Evolutionary conservation across 2,888 invertebrate species (phyloP), one percentile per base, ranked within the genome.

Genomic region (Plusia festucae): DNA sequence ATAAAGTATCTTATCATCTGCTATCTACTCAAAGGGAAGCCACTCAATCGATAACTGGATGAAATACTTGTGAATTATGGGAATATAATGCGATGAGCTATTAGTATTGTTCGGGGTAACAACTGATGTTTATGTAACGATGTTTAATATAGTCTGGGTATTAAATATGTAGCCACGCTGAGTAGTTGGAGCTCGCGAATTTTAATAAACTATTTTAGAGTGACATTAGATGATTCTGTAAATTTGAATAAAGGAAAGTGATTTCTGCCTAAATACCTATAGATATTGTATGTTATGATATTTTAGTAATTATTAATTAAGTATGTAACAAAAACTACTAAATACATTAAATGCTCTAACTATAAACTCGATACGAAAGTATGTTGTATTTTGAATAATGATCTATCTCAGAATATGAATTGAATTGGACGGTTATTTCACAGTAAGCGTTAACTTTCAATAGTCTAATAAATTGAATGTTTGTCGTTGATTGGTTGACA

Each of bases 1-100:
- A 92, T 93, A 92, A 87, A 86, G 86, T 92, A 91, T 92, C 90
- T 92, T 91, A 93, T 93, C 93, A 85, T 78, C 61, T 78, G 82
- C 79, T 92, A 92, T 91, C 92, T 79, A 68, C 67, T 60, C 67
- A 74, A 80, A 85, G 85, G 88, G 89, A 90, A 88, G 88, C 86
- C 87, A 68, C 67, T 85, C 81, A 85, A 93, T 93, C 91, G 88
- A 93, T 92, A 89, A 78, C 64, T 76, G 69, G 79, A 79, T 82
- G 76, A 78, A 81, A 78, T 73, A 63, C 76, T 79, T 76, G 78
- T 79, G 67, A 68, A 72, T 74, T 82, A 75, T 75, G 66, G 72
- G 60, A 76, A 68, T 40, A 82, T 79, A 82, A 79, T 76, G 74
- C 65, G 71, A 72, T 53, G 52, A 70, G 71, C 61, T 72, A 70